Conservation (phyloP, 1,140 invertebrate species). For the Micrasema longulum region DNA sequence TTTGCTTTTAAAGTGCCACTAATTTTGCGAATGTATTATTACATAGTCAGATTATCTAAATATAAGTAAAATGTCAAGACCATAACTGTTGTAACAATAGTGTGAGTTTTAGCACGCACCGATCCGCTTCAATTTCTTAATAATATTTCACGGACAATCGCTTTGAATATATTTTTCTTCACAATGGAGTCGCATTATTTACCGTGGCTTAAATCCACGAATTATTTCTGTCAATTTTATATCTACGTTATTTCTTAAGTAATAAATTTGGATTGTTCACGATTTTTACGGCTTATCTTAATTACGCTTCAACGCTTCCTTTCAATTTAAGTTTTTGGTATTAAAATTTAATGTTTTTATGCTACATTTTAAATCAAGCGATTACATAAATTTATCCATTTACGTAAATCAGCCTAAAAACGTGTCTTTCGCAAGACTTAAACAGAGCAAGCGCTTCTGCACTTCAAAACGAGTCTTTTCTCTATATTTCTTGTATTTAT, state of each 20-base stretch:
- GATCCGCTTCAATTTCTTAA: conserved; percentile 20
- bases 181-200: conserved; percentile 6
- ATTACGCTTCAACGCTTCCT: conserved; percentile 2
- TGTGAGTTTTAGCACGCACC: conserved; percentile 10
- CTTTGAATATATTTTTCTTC: conserved; percentile 11
- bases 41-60: not conserved
- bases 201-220: conserved; percentile 6
- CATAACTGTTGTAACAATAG: conserved; percentile 5
- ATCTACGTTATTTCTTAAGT: not conserved
- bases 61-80: conserved; percentile 36
- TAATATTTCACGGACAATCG: conserved; percentile 19
- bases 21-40: not conserved
- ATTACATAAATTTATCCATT: not conserved
- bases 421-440: too few relatives aligned
- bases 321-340: not conserved
- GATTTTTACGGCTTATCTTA: conserved; percentile 25
- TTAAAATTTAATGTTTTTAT: not conserved
- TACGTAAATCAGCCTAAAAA: too few relatives aligned
- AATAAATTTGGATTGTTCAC: conserved; percentile 22
- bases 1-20: too few relatives aligned
- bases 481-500: too few relatives aligned
- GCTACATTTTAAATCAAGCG: not conserved
- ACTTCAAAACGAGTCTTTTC: too few relatives aligned
- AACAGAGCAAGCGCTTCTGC: too few relatives aligned
- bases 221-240: conserved; percentile 28